Evolutionary conservation across 1,140 invertebrate genomes (phyloP), one percentile per base, ranked within the genome.

Genomic region (Drosophila navojoa): DNA sequence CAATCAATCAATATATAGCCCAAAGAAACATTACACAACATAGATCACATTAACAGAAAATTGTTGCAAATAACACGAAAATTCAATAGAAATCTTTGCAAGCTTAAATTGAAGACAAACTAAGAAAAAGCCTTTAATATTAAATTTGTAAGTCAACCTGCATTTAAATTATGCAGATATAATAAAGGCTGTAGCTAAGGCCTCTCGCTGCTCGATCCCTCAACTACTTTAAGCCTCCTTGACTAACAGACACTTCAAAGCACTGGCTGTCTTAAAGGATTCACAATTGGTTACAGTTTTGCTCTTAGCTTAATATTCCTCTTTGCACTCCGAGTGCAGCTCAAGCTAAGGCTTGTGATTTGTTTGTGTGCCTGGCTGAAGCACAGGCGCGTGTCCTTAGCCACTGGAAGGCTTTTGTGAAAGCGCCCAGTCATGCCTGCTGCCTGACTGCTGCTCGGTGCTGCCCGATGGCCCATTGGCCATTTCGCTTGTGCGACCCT

Each of bases 401-500:
- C 55, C 19, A 35, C 64, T 45, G 57, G 60, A 60, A 60, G 52
- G 19, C 35, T 27, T 53, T 64, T 57, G 54, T 42, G 40, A 13
- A 11, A 35, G 7, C 27, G 38, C 47, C 1, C 52, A 52, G 69
- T 52, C 53, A 66, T 45, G 69, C 27, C 27, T n/a, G 38, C 11
- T 52, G 11, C 13, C 9, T 5, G 19, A 22, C 29, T 40, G 40
- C 40, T 42, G 19, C 5, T 16, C 42, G 42, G 42, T 40, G 4
- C n/a, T 40, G 11, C 42, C 7, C 44, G 40, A 27, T 47, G 52
- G 22, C 55, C 47, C n/a, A 40, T 52, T 47, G 66, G 62, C 38
- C 62, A 71, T 57, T 66, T 61, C 50, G 58, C 32, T 59, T 42
- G 54, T 10, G 19, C n/a, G 35, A n/a, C 63, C 61, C 71, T 22